Evolutionary conservation across 35 echinoderm and acorn worm genomes (phyloP).

Genomic region (Lytechinus pictus): DNA sequence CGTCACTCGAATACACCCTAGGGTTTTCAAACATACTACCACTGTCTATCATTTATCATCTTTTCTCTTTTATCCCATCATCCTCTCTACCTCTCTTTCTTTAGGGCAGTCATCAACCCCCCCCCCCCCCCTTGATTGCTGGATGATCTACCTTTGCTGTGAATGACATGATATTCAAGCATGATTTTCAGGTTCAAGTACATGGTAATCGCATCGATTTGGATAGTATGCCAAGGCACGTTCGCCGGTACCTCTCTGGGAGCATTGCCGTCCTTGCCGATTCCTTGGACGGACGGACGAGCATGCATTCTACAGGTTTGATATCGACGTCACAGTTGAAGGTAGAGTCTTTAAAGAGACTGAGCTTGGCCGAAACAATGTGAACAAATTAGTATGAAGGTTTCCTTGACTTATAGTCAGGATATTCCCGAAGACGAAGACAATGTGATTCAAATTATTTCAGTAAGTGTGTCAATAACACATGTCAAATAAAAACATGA

Average conservation of each 20-base stretch:
- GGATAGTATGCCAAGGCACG: background rate
- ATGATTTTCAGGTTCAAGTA: constrained; percentile 37
- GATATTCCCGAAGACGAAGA: too few relatives aligned
- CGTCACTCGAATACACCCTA: constrained; percentile 14
- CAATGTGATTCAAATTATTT: too few relatives aligned
- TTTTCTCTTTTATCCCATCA: background rate
- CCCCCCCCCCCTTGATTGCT: background rate
- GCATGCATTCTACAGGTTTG: background rate
- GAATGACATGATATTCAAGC: constrained; percentile 28
- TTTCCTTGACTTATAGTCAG: background rate
- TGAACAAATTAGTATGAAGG: background rate
- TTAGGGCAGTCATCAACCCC: background rate
- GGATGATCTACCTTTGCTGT: background rate
- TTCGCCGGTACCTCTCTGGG: background rate
- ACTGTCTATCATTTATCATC: background rate
- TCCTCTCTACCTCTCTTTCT: background rate
- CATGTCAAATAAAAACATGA: too few relatives aligned
- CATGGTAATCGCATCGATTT: background rate
- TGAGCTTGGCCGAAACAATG: background rate
- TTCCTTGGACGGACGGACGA: background rate
- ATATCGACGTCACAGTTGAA: background rate
- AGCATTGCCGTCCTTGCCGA: background rate
- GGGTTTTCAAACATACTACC: constrained; percentile 20
- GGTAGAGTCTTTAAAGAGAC: background rate
- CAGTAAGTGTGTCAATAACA: too few relatives aligned